Base-by-base conservation (phyloP, 1,140 invertebrate species). In the Frieseomelitta varia region DNA sequence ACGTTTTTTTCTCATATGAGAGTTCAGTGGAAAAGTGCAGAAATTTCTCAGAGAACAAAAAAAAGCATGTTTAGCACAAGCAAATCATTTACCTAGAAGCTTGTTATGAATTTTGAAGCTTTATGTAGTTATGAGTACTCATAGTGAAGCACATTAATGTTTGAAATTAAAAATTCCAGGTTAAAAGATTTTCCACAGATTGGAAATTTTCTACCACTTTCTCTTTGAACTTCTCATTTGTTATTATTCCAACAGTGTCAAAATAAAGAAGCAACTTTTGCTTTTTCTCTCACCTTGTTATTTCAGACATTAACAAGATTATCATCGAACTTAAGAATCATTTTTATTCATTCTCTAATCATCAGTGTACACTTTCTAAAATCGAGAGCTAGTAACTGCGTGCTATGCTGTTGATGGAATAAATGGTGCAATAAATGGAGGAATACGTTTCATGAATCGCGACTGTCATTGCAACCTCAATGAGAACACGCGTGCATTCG, bases 401-500 rank as follows among this genome's bases (percentile, higher is more conserved):
- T 53, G 30, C 30, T 71, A 21, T 8, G 8, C 39, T 2, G n/a
- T 53, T 15, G 11, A 21, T 74, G 14, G 1, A 15, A 27, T 73
- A 39, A n/a, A 30, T 19, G n/a, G 73, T 27, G 6, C 12, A 47
- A 47, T 8, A 8, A 47, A 47, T 8, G 6, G 39, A 77, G 15
- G 27, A 74, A 58, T 55, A 27, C n/a, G 24, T 84, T 53, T 39
- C 11, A 73, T 51, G 30, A 51, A 84, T 56, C 34, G 61, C n/a
- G 24, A 71, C 79, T 61, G 55, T 61, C 81, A 71, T 79, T 79
- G 34, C 69, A 67, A 47, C 55, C 79, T 85, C 74, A 74, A 77
- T 56, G n/a, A 58, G 77, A 47, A 30, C 77, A 55, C 30, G 51
- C 51, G 75, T 61, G 19, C 56, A 61, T 58, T 84, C 67, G 51